A percentile compares a stretch with the other conserved stretches of the same genome.
phyloP scores from a whole-genome alignment of 1,140 invertebrate species.

The Chrysopa pallens region DNA sequence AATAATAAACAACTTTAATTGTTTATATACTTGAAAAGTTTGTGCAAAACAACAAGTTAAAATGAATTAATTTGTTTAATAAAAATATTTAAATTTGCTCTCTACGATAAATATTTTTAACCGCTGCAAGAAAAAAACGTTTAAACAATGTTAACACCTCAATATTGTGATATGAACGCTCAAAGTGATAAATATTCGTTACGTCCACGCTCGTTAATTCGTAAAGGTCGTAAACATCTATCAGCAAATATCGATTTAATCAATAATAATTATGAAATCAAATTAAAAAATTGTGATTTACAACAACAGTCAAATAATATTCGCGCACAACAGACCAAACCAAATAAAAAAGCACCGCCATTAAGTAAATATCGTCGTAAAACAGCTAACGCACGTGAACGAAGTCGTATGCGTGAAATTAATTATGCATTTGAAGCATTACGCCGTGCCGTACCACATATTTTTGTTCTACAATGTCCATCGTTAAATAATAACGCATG shows the following conservation, averaged over 20 bases:
- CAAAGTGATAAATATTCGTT: slow-evolving; percentile 18
- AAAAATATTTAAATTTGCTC: no score
- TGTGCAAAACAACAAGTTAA: no score
- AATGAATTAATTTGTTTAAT: no score
- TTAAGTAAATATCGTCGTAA: slow-evolving; percentile 77
- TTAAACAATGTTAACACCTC: no score
- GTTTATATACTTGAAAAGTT: no score
- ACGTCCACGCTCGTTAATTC: slow-evolving; percentile 13
- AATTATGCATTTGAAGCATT: slow-evolving; percentile 72
- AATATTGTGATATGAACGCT: no score
- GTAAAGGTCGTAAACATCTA: slow-evolving; percentile 9
- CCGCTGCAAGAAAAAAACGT: no score
- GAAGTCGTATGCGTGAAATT: slow-evolving; percentile 73
- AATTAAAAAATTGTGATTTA: slow-evolving; percentile 2
- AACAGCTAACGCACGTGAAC: slow-evolving; percentile 74
- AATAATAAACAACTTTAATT: no score
- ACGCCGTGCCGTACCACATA: slow-evolving; percentile 48
- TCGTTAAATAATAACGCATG: slow-evolving; percentile 18
- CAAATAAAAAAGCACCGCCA: slow-evolving; percentile 59
- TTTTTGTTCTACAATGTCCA: slow-evolving; percentile 23
- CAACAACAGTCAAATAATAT: slow-evolving; percentile 1
- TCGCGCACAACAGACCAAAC: slow-evolving; percentile 10
- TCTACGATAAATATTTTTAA: no score
- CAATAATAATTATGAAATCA: slow-evolving; percentile 10
- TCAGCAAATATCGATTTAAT: slow-evolving; percentile 5